Base-by-base conservation (phyloP, 2,888 invertebrate species). In the Axea sp. region DNA sequence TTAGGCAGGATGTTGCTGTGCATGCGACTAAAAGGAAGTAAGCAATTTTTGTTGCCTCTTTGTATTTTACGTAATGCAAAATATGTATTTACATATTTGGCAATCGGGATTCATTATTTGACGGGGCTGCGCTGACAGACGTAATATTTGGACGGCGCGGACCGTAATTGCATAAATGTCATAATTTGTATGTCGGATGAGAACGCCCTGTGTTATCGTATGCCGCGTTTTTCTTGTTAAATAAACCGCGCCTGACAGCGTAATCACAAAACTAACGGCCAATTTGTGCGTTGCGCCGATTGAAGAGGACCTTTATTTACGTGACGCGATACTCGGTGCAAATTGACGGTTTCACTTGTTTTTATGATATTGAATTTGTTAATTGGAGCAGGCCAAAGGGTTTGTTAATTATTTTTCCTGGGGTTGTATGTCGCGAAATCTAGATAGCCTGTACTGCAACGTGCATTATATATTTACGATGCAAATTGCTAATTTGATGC, bases 241-340 rank as follows among this genome's bases (percentile, higher is more conserved):
- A 45, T 53, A 64, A 65, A 43, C 45, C 19, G 45, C 33, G 24
- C 33, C 26, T 51, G 62, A 64, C 51, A 62, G 49, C 15, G 33
- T 64, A 43, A 64, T 64, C 26, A 31, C 51, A 64, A 64, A 15
- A 33, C 33, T 35, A 43, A 62, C 39, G 28, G 51, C 17, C 5
- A 53, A 64, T 53, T 64, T 51, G 64, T 35, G 19, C 11, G 26
- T 5, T 22, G 31, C 11, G 26, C n/a, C 17, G 35, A 60, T 47
- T 28, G 45, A 31, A 22, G 17, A 15, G 9, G 26, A 19, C 8
- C 17, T 26, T 22, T 33, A 22, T 28, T 43, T 14, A 9, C 1
- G 11, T 9, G 4, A 15, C 14, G n/a, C n/a, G n/a, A n/a, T n/a
- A 41, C 14, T 4, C 8, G 19, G n/a, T 19, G 9, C 24, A 45